Percentiles rank a stretch among this genome's conserved stretches.
phyloP scores from a whole-genome alignment of 2,113 vertebrate genomes.

The Petromus typicus region DNA sequence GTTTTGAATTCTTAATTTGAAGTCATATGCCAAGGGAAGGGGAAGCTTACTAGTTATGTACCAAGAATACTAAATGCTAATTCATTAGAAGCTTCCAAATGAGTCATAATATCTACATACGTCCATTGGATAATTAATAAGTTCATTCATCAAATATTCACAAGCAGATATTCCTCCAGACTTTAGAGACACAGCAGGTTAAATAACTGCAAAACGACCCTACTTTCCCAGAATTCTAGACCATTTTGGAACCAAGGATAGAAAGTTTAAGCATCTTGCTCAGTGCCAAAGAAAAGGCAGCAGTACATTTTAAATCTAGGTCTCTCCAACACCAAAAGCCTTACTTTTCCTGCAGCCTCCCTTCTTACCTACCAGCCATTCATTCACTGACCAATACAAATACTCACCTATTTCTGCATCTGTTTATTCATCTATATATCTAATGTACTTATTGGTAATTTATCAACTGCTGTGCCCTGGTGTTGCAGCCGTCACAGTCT shows the following conservation, averaged over 20 bases:
- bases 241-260: background rate
- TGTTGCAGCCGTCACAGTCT: background rate
- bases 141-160: slow-evolving; percentile 15
- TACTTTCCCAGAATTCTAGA: background rate
- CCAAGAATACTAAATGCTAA: background rate
- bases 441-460: slow-evolving; percentile 2
- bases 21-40: background rate
- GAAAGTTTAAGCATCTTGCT: background rate
- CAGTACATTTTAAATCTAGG: slow-evolving; percentile 27
- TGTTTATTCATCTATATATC: background rate
- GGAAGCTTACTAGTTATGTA: background rate
- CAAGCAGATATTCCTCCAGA: background rate
- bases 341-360: background rate
- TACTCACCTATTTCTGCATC: background rate
- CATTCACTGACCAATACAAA: background rate
- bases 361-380: background rate
- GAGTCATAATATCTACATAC: background rate
- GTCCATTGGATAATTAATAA: slow-evolving; percentile 29
- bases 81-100: background rate
- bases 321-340: background rate
- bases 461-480: background rate
- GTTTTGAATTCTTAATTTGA: background rate
- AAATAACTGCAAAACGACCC: background rate
- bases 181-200: background rate
- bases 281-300: background rate